Evolutionary conservation across 2,797 vertebrate species (phyloP), one percentile per base, ranked within the genome.

Genomic region (Enoplosus armatus): DNA sequence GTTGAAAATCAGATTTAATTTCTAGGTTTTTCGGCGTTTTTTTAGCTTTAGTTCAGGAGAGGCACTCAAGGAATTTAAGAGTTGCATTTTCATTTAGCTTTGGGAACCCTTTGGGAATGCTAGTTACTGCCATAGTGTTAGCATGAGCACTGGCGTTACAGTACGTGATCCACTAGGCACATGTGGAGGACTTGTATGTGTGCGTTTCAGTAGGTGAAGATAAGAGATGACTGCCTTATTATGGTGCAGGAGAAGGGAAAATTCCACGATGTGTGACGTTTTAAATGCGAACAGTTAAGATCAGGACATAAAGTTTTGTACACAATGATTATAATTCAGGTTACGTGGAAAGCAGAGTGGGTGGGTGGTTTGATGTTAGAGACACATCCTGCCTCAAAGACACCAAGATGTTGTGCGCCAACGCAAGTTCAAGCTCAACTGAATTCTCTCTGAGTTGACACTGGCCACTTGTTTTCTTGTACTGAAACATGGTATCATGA

Each of bases 281-380:
- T 80, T 8, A 3, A 69, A 56, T 27, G 16, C 10, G 9, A 43
- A 61, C 54, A 43, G 50, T 22, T 12, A 15, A 66, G 48, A 63
- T 58, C 29, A 70, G 84, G 73, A 61, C 39, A 27, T 20, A 16
- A 35, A 1, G 37, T 51, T 72, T 53, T 47, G 45, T 50, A n/a
- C 56, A 27, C 24, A 65, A 60, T 29, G 45, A 80, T 79, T 79
- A 62, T 63, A 68, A 72, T 77, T 84, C 64, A 69, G 87, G 79
- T 87, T 82, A 55, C 9, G 48, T 86, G 89, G 85, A 92, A 91
- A 90, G 62, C 63, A 33, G 77, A 80, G 89, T 88, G 89, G 85
- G 90, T 80, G 90, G 87, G 71, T 72, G 88, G 83, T 88, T 83
- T 89, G 84, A 88, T 82, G 85, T 81, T 79, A 79, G 81, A 80